Conservation (phyloP, 2,113 vertebrate species). For the Petrocephalus zakoni region DNA sequence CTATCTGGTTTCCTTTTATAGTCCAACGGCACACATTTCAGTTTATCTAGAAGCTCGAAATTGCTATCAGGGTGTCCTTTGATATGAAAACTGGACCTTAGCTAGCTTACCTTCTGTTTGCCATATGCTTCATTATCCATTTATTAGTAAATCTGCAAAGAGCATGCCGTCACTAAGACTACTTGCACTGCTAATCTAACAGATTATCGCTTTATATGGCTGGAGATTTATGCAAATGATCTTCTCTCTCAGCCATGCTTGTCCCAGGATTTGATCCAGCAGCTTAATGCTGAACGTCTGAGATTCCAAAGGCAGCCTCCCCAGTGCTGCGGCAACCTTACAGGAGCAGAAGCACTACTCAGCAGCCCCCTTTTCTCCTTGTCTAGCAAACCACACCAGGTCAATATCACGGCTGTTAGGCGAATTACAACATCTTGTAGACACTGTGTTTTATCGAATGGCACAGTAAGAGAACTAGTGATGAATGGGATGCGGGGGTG, state of each 20-base stretch:
- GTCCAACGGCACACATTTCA: neutral
- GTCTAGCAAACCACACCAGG: neutral
- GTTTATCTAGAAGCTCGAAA: neutral
- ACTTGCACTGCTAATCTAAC: neutral
- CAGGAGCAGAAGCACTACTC: neutral
- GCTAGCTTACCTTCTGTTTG: neutral
- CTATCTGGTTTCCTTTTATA: neutral
- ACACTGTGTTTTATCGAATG: slow-evolving; percentile 6
- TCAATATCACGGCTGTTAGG: neutral
- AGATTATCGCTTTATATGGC: neutral
- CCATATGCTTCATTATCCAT: neutral
- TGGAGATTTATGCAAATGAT: neutral
- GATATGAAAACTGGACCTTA: neutral
- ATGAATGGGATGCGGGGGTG: neutral
- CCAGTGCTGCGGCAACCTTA: neutral
- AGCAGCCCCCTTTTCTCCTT: neutral
- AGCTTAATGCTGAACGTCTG: neutral
- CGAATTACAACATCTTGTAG: slow-evolving; percentile 6
- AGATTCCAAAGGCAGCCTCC: neutral
- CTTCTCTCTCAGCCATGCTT: neutral
- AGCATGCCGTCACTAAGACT: neutral
- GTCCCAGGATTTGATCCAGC: neutral
- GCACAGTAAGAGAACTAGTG: neutral
- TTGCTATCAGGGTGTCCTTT: neutral
- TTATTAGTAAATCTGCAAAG: neutral